These are phyloP conservation scores for Poeciliopsis presidionis DNA, from an alignment of 2,797 vertebrate species.

Conservation along the genomic window DNA sequence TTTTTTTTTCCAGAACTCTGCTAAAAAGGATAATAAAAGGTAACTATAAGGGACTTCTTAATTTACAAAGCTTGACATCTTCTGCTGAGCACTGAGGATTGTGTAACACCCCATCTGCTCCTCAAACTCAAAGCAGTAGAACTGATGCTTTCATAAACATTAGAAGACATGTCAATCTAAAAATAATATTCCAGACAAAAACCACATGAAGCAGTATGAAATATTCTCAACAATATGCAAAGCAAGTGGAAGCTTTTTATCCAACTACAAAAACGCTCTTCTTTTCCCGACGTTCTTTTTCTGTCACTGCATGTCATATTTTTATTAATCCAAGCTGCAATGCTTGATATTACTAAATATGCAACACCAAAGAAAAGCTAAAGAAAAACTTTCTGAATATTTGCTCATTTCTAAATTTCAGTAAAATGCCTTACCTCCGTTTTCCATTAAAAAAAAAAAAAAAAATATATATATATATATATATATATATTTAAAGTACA, in stretches of 20 bases:
- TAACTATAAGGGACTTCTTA: background rate
- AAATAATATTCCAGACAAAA: background rate
- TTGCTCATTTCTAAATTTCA: background rate
- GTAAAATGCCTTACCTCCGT: background rate
- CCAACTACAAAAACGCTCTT: background rate
- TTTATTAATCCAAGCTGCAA: background rate
- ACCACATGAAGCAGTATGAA: background rate
- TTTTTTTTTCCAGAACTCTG: background rate
- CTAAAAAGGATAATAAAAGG: background rate
- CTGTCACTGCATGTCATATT: background rate
- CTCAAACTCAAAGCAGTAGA: background rate
- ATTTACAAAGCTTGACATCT: background rate
- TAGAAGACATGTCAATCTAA: background rate
- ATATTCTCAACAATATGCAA: background rate
- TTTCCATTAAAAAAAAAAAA: background rate
- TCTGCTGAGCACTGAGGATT: background rate
- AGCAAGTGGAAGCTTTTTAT: background rate
- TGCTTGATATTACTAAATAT: background rate
- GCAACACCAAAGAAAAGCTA: background rate
- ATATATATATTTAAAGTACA: background rate
- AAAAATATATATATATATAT: no score
- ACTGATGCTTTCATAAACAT: background rate
- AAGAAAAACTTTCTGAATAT: background rate
- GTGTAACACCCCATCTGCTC: background rate
- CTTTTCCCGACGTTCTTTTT: background rate